phyloP scores from a whole-genome alignment of 2,797 vertebrate genomes.

The Propithecus perrieri region DNA sequence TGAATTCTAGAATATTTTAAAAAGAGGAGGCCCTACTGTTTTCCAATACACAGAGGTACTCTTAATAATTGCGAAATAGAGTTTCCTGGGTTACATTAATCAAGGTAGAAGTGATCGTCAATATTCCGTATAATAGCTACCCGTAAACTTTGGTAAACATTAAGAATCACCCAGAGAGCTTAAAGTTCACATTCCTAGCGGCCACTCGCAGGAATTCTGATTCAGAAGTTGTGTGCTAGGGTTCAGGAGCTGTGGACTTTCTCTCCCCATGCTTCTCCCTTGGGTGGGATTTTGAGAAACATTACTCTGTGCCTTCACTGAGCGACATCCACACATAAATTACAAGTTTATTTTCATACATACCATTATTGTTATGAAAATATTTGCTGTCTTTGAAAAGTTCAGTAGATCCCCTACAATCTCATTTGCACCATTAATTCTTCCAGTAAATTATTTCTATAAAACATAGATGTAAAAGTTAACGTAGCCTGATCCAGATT shows the following conservation, averaged over 20 bases:
- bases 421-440: constrained; percentile 39
- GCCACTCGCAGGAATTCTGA: background rate
- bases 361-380: constrained; percentile 1
- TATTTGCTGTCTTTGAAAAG: constrained; percentile 39
- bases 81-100: background rate
- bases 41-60: background rate
- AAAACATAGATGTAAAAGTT: constrained; percentile 57
- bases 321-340: background rate
- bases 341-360: constrained; percentile 23
- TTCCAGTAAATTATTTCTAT: constrained; percentile 54
- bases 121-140: background rate
- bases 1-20: background rate
- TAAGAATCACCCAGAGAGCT: background rate
- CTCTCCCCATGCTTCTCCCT: background rate
- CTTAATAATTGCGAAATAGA: background rate
- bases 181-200: background rate
- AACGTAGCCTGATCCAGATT: constrained; percentile 33
- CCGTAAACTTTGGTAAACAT: background rate
- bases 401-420: background rate
- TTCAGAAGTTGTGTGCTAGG: background rate
- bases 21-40: background rate
- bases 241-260: background rate
- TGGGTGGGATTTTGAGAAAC: background rate
- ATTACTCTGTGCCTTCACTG: background rate
- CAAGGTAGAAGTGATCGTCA: background rate